phyloP scores from a whole-genome alignment of 1,140 invertebrate species.

The Himalopsyche phryganea region DNA sequence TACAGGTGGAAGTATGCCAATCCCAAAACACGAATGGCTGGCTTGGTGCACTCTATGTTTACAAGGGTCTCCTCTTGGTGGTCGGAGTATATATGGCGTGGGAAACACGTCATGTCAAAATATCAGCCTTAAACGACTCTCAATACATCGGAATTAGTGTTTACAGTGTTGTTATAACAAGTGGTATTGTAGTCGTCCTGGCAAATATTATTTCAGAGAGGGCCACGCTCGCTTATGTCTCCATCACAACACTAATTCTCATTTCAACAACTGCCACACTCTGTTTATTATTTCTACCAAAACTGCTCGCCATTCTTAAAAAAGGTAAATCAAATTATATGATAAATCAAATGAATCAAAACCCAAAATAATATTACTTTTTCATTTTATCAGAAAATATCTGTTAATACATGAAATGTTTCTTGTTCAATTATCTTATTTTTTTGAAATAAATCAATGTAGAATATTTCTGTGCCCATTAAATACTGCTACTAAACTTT shows the following conservation, averaged over 20 bases:
- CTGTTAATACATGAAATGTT: no score
- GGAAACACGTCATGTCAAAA: conserved; percentile 95
- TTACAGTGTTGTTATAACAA: conserved; percentile 87
- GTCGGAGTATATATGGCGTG: conserved; percentile 96
- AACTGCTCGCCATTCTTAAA: conserved; percentile 65
- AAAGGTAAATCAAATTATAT: no score
- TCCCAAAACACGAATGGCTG: conserved; percentile 83
- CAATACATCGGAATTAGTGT: conserved; percentile 94
- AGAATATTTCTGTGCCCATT: no score
- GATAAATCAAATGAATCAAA: no score
- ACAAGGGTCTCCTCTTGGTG: conserved; percentile 82
- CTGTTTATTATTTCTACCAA: conserved; percentile 83
- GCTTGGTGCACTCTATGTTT: conserved; percentile 82
- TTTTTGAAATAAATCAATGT: no score
- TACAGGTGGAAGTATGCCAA: conserved; percentile 80
- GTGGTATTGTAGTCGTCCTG: conserved; percentile 77
- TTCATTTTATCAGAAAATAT: neutral
- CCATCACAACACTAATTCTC: conserved; percentile 77
- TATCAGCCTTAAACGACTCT: conserved; percentile 95
- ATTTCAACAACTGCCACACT: conserved; percentile 83
- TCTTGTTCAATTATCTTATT: no score
- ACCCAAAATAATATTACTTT: no score
- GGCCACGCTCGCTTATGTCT: conserved; percentile 78
- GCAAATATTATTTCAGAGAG: conserved; percentile 82
- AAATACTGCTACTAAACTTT: no score